Percentiles rank a stretch among this genome's conserved stretches.
Evolutionary conservation across 2,113 vertebrate species (phyloP).

Genomic region (Campylorhamphus procurvoides): DNA sequence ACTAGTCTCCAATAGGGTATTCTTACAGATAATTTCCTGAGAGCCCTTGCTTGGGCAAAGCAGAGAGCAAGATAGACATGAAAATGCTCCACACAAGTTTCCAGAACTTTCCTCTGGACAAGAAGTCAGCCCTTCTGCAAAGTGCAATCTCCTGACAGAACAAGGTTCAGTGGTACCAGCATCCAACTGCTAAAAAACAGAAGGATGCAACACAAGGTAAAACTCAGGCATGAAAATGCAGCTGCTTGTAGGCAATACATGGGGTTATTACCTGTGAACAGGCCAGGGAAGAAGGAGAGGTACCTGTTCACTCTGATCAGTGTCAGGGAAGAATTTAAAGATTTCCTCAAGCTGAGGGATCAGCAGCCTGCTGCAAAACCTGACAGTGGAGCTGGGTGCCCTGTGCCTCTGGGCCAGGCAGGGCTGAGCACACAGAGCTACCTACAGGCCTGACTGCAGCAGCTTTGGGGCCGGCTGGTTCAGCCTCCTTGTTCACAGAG

Average conservation of each 20-base stretch:
- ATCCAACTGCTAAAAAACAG: background rate
- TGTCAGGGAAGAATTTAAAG: background rate
- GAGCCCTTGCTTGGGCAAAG: background rate
- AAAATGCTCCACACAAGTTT: background rate
- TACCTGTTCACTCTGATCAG: background rate
- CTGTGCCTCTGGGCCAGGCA: background rate
- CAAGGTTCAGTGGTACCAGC: background rate
- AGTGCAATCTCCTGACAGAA: background rate
- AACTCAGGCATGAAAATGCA: accelerated
- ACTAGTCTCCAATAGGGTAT: background rate
- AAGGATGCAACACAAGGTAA: background rate
- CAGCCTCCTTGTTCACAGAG: constrained; percentile 81
- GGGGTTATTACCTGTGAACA: background rate
- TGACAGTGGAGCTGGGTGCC: background rate
- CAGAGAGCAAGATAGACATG: background rate
- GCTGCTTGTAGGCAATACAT: background rate
- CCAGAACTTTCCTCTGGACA: background rate
- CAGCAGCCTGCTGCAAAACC: background rate
- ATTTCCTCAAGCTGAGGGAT: background rate
- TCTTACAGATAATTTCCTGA: background rate
- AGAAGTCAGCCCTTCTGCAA: background rate
- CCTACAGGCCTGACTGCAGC: constrained; percentile 75
- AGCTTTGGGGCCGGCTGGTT: constrained; percentile 61
- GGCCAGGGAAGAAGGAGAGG: background rate
- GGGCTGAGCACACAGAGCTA: background rate